A percentile compares a stretch with the other conserved stretches of the same genome.
These are phyloP conservation scores for Nasonovia ribisnigri DNA, from an alignment of 2,888 invertebrate genomes.

Conservation along the genomic window DNA sequence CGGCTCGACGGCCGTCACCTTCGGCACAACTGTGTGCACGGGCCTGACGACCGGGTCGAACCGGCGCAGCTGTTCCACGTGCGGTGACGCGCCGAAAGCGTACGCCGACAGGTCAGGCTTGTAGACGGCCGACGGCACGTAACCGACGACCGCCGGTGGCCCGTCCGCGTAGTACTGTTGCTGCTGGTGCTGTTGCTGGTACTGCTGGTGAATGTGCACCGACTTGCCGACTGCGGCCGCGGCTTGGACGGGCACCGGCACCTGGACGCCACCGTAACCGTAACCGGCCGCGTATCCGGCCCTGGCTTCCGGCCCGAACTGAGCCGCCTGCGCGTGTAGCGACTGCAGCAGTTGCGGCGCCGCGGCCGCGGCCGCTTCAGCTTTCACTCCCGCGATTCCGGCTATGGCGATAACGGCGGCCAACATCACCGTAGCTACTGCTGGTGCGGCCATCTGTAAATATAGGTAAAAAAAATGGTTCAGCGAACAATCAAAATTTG, in stretches of 20 bases:
- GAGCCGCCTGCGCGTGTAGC: neutral
- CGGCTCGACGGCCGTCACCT: conserved; percentile 63
- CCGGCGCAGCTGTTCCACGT: conserved; percentile 77
- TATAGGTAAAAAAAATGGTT: neutral
- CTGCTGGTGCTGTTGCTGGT: neutral
- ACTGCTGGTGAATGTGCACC: conserved; percentile 53
- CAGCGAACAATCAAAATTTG: neutral
- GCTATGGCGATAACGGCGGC: neutral
- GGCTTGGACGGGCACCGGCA: conserved; percentile 14
- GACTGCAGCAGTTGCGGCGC: neutral
- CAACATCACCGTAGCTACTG: neutral
- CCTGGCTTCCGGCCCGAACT: neutral
- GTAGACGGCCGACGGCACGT: conserved; percentile 65
- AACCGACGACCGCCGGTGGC: conserved; percentile 58
- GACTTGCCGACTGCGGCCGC: conserved; percentile 68
- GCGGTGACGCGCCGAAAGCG: conserved; percentile 71
- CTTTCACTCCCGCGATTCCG: neutral
- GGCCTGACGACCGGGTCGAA: conserved; percentile 65
- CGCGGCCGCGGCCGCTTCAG: neutral
- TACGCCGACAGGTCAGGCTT: conserved; percentile 66
- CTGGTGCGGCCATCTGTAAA: neutral
- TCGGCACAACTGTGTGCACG: conserved; percentile 57
- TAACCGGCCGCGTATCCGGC: conserved; percentile 45
- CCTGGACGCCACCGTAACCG: conserved; percentile 41
- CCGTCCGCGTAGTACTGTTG: conserved; percentile 27